A percentile compares a stretch with the other conserved stretches of the same genome.
Conservation (phyloP, 2,888 invertebrate genomes). For the Eristalis arbustorum region DNA sequence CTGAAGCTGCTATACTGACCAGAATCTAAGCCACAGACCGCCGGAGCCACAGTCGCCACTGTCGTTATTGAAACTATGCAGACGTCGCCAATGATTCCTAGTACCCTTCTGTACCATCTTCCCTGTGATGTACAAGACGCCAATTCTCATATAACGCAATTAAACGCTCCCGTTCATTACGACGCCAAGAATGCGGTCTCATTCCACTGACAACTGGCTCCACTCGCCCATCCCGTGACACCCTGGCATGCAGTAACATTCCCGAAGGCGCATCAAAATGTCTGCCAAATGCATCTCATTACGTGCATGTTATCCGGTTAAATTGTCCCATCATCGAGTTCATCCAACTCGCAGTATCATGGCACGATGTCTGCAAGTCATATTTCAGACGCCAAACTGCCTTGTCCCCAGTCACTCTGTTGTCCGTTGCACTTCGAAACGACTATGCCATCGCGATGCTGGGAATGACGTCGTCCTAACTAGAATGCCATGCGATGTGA, state of each 20-base stretch:
- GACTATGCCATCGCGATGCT: not conserved
- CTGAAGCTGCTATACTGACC: too few species aligned
- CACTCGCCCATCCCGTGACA: too few species aligned
- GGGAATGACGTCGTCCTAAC: not conserved
- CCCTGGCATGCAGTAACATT: not conserved
- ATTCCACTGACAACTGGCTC: not conserved
- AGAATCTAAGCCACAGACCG: too few species aligned
- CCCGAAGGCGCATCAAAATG: not conserved
- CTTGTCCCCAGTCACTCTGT: not conserved
- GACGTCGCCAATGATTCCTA: too few species aligned
- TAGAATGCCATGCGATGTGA: not conserved
- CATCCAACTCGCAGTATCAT: not conserved
- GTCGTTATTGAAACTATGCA: too few species aligned
- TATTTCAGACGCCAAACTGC: not conserved
- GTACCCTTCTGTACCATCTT: too few species aligned
- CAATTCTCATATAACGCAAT: too few species aligned
- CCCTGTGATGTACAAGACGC: too few species aligned
- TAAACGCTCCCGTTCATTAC: too few species aligned
- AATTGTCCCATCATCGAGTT: not conserved
- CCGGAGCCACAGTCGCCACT: too few species aligned
- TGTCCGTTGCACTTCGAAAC: not conserved
- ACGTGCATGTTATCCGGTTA: not conserved
- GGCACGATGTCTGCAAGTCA: not conserved
- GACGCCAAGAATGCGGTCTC: not conserved
- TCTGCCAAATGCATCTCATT: not conserved